Conservation (phyloP, 1,140 invertebrate genomes). For the Habropoda laboriosa region DNA sequence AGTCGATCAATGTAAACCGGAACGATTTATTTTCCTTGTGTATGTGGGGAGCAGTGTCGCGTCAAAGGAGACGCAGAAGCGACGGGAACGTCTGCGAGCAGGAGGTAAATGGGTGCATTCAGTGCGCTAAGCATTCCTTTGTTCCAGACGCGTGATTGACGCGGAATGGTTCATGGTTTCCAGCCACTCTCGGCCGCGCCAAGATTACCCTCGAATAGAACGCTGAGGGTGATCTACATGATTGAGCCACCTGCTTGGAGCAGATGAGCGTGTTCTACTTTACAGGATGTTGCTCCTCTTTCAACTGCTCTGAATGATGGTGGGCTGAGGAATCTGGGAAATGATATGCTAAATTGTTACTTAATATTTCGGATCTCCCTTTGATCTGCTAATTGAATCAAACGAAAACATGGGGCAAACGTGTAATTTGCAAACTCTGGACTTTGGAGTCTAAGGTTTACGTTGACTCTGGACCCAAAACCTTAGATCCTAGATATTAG, state of each 20-base stretch:
- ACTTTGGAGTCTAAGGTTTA: too few relatives aligned
- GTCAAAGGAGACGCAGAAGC: conserved; percentile 59
- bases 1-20: background rate
- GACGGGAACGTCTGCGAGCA: conserved; percentile 34
- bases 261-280: conserved; percentile 7
- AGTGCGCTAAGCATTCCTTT: conserved; percentile 63
- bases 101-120: conserved; percentile 65
- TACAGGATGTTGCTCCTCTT: background rate
- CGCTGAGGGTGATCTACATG: background rate
- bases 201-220: conserved; percentile 54
- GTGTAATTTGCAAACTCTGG: too few relatives aligned
- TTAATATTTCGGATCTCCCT: too few relatives aligned
- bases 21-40: conserved; percentile 33
- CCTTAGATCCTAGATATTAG: too few relatives aligned
- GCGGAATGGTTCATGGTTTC: conserved; percentile 57
- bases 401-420: too few relatives aligned
- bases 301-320: too few relatives aligned
- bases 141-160: conserved; percentile 66
- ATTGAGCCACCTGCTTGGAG: conserved; percentile 26
- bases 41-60: conserved; percentile 47
- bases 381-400: too few relatives aligned
- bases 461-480: too few relatives aligned
- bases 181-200: background rate
- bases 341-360: too few relatives aligned
- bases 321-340: too few relatives aligned